Evolutionary conservation across 2,888 invertebrate genomes (phyloP), one percentile per base, ranked within the genome.

Genomic region (Heliconius ethilla): DNA sequence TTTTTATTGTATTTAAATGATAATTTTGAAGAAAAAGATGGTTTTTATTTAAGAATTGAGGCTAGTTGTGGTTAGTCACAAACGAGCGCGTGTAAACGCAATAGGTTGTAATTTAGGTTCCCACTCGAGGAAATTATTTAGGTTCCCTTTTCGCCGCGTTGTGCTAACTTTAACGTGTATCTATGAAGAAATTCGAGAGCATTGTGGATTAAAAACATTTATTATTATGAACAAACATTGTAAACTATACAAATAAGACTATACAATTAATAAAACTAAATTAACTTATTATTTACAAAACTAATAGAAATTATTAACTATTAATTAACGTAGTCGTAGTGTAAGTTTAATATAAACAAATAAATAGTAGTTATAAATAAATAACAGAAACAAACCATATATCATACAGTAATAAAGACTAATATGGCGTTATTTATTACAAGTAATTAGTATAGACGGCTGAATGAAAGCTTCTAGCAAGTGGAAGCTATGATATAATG

Each of bases 341-440:
- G 2, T 6, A 15, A 18, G 15, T 51, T 51, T 51, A 51, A 6
- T 51, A 27, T 27, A 0, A 40, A 25, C 27, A 66, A 33, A 33
- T 66, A 10, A 66, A 66, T 66, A 69, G 0, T 15, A 25, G 1
- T 6, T 13, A 70, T 33, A 33, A 55, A 55, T 18, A 70, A 55
- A 33, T 11, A 70, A 55, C n/a, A 72, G 11, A 22, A 33, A 69
- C 13, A 59, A 33, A n/a, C 72, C 33, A 9, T 59, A 51, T 40
- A 40, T 40, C 2, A 40, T 72, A 59, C 59, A 59, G 15, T 72
- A 59, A 72, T 59, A n/a, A 59, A 9, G 25, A 10, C 33, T 59
- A 33, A 72, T 72, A 59, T 33, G 59, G n/a, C n/a, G 55, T 72
- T 69, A 72, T 72, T 72, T 72, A 72, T 72, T 72, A 59, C n/a